phyloP scores from a whole-genome alignment of 2,888 invertebrate species.

The Bimastos eiseni region DNA sequence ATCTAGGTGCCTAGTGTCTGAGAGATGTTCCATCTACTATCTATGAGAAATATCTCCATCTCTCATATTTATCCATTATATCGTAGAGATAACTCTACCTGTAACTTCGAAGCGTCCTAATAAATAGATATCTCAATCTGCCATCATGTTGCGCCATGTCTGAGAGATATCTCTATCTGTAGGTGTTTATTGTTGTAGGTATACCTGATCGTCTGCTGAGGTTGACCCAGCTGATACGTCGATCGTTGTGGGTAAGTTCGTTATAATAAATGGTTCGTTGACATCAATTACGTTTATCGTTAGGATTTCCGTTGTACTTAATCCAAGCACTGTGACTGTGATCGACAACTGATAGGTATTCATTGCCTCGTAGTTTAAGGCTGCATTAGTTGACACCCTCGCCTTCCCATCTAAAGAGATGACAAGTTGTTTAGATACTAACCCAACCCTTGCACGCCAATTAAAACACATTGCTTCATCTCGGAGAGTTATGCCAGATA shows the following conservation, averaged over 20 bases:
- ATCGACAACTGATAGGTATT: not conserved
- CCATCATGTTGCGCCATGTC: too few species aligned
- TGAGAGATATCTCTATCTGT: too few species aligned
- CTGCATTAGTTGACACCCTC: not conserved
- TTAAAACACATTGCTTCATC: not conserved
- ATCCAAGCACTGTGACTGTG: constrained; percentile 9
- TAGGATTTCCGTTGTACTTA: not conserved
- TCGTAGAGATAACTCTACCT: too few species aligned
- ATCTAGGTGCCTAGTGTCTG: too few species aligned
- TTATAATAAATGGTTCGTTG: not conserved
- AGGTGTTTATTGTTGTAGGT: not conserved
- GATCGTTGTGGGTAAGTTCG: not conserved
- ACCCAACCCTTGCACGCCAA: not conserved
- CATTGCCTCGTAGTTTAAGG: not conserved
- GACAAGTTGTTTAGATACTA: not conserved
- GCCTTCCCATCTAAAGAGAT: not conserved
- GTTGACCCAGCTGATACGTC: not conserved
- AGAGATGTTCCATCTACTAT: too few species aligned
- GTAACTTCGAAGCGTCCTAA: not conserved
- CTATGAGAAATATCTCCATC: too few species aligned
- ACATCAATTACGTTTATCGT: constrained; percentile 9
- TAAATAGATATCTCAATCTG: not conserved
- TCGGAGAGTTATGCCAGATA: not conserved
- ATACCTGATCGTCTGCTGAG: not conserved
- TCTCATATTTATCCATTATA: too few species aligned